Evolutionary conservation across 2,113 vertebrate genomes (phyloP), one percentile per base, ranked within the genome.

Genomic region (Polypterus bichir): DNA sequence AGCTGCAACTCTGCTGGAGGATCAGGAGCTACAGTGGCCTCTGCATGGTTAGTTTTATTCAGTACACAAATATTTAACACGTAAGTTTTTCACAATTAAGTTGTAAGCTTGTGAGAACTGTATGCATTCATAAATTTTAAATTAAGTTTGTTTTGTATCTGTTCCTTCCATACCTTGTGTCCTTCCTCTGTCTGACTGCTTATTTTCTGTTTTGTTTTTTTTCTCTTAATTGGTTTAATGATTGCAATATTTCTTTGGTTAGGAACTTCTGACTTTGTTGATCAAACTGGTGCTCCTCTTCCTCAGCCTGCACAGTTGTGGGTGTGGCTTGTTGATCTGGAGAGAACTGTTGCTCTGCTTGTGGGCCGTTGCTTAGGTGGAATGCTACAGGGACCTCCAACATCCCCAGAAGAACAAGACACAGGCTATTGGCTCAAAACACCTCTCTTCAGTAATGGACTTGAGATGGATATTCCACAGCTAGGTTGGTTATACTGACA

Each of bases 11-110:
- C 90, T 91, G 49, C 72, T 98, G 70, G 96, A 98, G 79, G 94
- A 98, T 72, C 94, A 98, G 70, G 96, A 98, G 72, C 75, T 98
- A 69, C 94, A 98, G 74, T 98, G 96, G 96, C 96, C 96, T 57
- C 88, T 98, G 61, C 93, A 98, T 62, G 94, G 96, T 98, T 71
- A 79, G 82, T 57, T 47, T 10, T 27, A 27, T 27, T 27, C 27
- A 27, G 27, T 27, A 27, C 27, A 27, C 27, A 27, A 27, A 27
- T 27, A 27, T 27, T 27, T 27, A 27, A 27, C 27, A 27, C 27
- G 27, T 27, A 27, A 27, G 27, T 27, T 27, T 27, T 27, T 27
- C 27, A 27, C 27, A 1, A 27, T 27, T 27, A 27, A 27, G 27
- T 2, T 27, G 27, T 27, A 27, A 27, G 27, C 27, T 27, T 27